Evolutionary conservation across 2,113 vertebrate genomes (phyloP), one percentile per base, ranked within the genome.

Genomic region (Amphiprion ocellaris): DNA sequence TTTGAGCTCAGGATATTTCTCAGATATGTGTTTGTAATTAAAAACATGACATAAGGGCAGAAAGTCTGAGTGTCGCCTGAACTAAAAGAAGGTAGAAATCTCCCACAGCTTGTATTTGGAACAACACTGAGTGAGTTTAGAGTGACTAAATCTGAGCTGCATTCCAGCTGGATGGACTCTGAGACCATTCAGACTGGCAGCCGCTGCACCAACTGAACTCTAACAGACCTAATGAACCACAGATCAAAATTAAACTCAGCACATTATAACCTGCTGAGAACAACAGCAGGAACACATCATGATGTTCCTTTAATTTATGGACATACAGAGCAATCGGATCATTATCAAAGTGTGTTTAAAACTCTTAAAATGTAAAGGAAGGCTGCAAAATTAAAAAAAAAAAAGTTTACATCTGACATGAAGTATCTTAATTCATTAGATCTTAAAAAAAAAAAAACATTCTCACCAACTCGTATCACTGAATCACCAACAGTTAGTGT

Each of bases 131-230:
- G 33, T 7, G 11, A 15, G 24, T 50, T 69, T 24, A 77, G 8
- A n/a, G n/a, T 10, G 30, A 67, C 19, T 70, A 37, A 85, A 80
- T 81, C 26, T n/a, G 47, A 78, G 59, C 85, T 63, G 69, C 71
- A 78, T 69, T 80, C 65, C 68, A 89, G 80, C 64, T 50, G 52
- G 19, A 15, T 64, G 81, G 70, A 91, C 87, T 85, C 83, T 80
- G 60, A 74, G 44, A 79, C 76, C 50, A 58, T 37, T 74, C 8
- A 71, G 16, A 73, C 15, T 2, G 4, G 65, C 56, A 59, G 60
- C 71, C 4, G 10, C 24, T 53, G 47, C 10, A 28, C 46, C 59
- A 39, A 4, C 39, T 67, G 7, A 59, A 67, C 65, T 49, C 17
- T 46, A 65, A 67, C 8, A 28, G 21, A 26, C 60, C 52, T 49